Evolutionary conservation across 1,140 invertebrate species (phyloP).

Genomic region (Orchesella cincta): DNA sequence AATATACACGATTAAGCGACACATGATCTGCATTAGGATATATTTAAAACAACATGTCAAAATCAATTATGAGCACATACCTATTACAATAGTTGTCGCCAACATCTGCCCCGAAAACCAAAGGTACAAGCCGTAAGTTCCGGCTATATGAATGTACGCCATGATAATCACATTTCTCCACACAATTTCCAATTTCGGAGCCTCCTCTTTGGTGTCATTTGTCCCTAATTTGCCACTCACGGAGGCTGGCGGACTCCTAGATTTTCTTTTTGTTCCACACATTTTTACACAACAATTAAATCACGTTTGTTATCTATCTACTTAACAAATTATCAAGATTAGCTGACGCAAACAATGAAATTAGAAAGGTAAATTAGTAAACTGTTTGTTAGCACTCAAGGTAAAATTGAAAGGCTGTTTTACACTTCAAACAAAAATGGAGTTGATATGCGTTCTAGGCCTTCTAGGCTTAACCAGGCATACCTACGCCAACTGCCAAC

Average conservation of each 20-base stretch:
- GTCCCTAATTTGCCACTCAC: background rate
- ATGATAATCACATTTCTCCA: constrained; percentile 26
- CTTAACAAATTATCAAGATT: background rate
- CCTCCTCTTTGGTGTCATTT: background rate
- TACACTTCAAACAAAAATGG: background rate
- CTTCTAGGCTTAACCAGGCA: background rate
- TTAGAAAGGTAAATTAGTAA: background rate
- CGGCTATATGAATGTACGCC: constrained; percentile 13
- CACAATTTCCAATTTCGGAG: background rate
- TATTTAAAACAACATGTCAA: background rate
- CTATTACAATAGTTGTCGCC: background rate
- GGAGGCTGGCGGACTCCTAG: background rate
- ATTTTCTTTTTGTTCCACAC: constrained; percentile 10
- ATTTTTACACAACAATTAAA: background rate
- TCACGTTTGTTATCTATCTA: background rate
- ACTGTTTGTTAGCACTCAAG: background rate
- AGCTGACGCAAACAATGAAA: background rate
- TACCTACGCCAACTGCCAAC: no score
- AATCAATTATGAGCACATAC: background rate
- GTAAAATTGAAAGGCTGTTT: background rate
- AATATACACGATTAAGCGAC: no score
- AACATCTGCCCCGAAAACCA: constrained; percentile 15
- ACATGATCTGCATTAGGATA: background rate
- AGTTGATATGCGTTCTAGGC: background rate
- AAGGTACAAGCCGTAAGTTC: background rate